Evolutionary conservation across 2,888 invertebrate genomes (phyloP).

Genomic region (Lycaena phlaeas): DNA sequence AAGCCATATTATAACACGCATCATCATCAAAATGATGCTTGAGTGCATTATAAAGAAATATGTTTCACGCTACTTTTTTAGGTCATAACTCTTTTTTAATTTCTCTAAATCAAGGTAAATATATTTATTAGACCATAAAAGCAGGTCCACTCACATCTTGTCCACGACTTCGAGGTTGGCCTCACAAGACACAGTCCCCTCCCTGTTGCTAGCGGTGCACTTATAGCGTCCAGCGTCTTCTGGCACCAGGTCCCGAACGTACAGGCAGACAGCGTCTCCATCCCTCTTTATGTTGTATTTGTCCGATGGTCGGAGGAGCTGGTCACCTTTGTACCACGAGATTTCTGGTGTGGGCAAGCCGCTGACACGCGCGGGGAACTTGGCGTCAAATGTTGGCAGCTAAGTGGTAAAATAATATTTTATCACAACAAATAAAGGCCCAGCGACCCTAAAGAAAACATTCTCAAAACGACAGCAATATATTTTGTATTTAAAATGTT

Average conservation of each 20-base stretch:
- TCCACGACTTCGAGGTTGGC: conserved; percentile 85
- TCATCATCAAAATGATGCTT: too few species aligned
- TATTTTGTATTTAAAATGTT: too few species aligned
- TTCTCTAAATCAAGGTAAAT: too few species aligned
- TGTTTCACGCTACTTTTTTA: too few species aligned
- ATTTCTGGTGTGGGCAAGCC: conserved; percentile 90
- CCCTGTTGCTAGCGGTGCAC: conserved; percentile 85
- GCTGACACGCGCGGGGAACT: conserved; percentile 84
- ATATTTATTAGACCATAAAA: too few species aligned
- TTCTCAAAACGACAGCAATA: too few species aligned
- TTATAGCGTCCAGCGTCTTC: conserved; percentile 83
- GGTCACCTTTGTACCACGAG: conserved; percentile 89
- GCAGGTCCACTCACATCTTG: conserved; percentile 88
- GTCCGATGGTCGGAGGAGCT: conserved; percentile 77
- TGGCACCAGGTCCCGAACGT: conserved; percentile 77
- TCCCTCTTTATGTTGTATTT: conserved; percentile 84
- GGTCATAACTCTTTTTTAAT: too few species aligned
- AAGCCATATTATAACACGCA: too few species aligned
- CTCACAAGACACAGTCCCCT: conserved; percentile 83
- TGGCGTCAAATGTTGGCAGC: conserved; percentile 84
- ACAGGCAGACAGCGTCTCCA: conserved; percentile 84
- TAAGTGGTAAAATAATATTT: conserved; percentile 29
- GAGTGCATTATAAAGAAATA: too few species aligned
- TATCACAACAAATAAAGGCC: too few species aligned
- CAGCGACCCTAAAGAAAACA: too few species aligned